phyloP scores from a whole-genome alignment of 1,140 invertebrate genomes.

The Neelides sp. region DNA sequence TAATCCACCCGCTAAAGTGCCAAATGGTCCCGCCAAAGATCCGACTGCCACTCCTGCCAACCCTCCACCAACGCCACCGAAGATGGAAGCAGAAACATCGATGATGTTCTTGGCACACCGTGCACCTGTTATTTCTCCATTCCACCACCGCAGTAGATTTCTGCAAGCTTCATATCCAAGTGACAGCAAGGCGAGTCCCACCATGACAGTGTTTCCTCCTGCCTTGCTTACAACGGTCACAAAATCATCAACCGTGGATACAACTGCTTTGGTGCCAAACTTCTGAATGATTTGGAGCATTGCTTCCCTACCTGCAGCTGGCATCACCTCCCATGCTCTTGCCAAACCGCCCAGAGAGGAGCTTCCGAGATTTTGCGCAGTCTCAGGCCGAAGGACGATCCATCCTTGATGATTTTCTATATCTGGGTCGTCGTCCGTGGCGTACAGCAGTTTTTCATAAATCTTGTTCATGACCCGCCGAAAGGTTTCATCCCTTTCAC shows the following conservation, averaged over 20 bases:
- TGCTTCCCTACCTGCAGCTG: too few species aligned
- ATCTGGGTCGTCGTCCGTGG: too few species aligned
- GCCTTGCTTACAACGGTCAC: neutral
- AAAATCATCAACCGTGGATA: neutral
- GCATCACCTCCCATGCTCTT: neutral
- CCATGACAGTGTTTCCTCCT: neutral
- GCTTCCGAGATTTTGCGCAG: neutral
- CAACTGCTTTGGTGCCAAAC: neutral
- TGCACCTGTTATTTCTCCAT: constrained; percentile 7
- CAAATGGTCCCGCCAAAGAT: neutral
- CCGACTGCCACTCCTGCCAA: constrained; percentile 1
- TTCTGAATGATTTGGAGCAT: neutral
- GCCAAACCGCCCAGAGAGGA: neutral
- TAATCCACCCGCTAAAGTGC: constrained; percentile 10
- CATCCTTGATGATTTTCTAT: too few species aligned
- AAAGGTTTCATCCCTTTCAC: neutral
- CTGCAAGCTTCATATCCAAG: neutral
- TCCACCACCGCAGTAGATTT: constrained; percentile 3
- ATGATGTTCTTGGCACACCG: constrained; percentile 10
- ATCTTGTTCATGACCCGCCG: neutral
- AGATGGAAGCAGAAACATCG: neutral
- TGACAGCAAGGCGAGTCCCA: neutral
- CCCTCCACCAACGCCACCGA: neutral
- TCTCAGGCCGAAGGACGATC: neutral
- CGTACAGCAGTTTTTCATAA: neutral